phyloP scores from a whole-genome alignment of 2,888 invertebrate species.

The Nemapogon koenigi region DNA sequence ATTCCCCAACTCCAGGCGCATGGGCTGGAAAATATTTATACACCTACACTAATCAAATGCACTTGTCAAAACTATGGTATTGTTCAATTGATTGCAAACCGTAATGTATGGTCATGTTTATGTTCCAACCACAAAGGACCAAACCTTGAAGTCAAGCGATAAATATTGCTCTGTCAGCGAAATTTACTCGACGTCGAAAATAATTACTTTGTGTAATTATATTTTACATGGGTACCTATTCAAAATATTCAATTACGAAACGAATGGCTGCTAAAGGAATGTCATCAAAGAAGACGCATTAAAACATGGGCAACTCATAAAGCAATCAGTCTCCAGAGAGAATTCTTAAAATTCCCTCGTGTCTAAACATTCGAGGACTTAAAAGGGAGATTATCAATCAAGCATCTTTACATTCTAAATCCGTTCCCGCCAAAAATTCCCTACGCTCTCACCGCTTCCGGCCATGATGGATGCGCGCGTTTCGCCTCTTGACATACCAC shows the following conservation, averaged over 20 bases:
- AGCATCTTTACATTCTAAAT: constrained; percentile 35
- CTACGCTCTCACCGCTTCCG: constrained; percentile 32
- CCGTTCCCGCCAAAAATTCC: constrained; percentile 34
- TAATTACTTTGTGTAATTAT: no score
- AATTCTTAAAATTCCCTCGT: constrained; percentile 10
- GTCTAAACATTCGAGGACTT: constrained; percentile 19
- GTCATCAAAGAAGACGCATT: no score
- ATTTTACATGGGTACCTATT: no score
- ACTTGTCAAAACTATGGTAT: constrained; percentile 29
- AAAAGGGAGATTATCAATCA: constrained; percentile 22
- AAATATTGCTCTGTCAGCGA: no score
- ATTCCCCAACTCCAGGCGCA: constrained; percentile 28
- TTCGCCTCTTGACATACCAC: constrained; percentile 26
- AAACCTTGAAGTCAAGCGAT: no score
- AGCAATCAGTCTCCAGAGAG: constrained; percentile 24
- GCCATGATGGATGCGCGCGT: constrained; percentile 25
- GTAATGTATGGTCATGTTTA: no score
- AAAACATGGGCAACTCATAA: no score
- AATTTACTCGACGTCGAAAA: no score
- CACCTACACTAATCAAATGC: constrained; percentile 33
- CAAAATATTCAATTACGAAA: no score
- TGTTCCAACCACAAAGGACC: no score
- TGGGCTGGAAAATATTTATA: constrained; percentile 46
- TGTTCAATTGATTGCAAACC: neutral
- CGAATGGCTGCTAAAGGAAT: no score